These are phyloP conservation scores for Harpalus rubripes DNA, from an alignment of 2,888 invertebrate species.

Conservation along the genomic window DNA sequence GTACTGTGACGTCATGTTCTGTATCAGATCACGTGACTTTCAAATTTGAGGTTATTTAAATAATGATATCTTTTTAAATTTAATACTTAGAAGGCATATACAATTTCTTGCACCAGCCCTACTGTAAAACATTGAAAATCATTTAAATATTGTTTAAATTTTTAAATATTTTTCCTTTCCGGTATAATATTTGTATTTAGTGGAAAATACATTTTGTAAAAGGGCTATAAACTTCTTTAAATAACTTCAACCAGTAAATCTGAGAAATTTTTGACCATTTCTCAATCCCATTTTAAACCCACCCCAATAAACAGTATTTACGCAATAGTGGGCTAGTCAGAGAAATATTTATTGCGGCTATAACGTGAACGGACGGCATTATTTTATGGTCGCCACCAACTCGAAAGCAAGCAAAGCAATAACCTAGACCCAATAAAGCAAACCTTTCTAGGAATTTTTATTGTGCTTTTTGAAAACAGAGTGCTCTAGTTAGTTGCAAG, in stretches of 20 bases:
- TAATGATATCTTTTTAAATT: too few relatives aligned
- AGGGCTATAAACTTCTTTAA: too few relatives aligned
- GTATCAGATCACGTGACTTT: too few relatives aligned
- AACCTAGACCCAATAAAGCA: slow-evolving; percentile 38
- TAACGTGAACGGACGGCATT: slow-evolving; percentile 8
- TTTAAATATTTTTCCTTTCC: too few relatives aligned
- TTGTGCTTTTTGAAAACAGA: slow-evolving; percentile 29
- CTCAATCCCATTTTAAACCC: slow-evolving; percentile 15
- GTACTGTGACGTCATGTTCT: too few relatives aligned
- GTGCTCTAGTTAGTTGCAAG: slow-evolving; percentile 52
- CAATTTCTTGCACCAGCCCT: too few relatives aligned
- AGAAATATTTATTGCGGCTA: slow-evolving; percentile 31
- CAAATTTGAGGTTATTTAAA: too few relatives aligned
- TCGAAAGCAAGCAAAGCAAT: slow-evolving; percentile 13
- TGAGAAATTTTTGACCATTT: slow-evolving; percentile 7
- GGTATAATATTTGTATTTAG: too few relatives aligned
- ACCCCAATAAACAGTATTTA: slow-evolving; percentile 20
- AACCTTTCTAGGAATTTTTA: slow-evolving; percentile 44
- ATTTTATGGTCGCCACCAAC: slow-evolving; percentile 32
- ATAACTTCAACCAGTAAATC: background rate
- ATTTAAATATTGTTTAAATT: too few relatives aligned
- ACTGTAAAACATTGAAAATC: too few relatives aligned
- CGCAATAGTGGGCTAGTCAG: background rate
- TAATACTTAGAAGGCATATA: too few relatives aligned
- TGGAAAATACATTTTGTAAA: too few relatives aligned